Conservation (phyloP, 64 coral and sea anemone genomes). For the Orbicella faveolata region DNA sequence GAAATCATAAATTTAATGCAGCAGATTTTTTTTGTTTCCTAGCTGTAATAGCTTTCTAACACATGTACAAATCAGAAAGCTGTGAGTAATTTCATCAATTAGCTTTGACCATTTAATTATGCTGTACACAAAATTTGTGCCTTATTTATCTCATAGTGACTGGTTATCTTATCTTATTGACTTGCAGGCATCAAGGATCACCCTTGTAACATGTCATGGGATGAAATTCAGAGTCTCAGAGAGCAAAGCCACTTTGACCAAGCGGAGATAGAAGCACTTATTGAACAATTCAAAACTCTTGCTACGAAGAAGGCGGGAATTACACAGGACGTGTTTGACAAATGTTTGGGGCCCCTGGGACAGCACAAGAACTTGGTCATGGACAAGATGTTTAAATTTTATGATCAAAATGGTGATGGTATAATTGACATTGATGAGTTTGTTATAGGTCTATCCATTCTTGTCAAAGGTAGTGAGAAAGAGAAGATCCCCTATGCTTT, state of each 20-base stretch:
- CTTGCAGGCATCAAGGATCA: conserved; percentile 82
- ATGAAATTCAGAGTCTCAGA: conserved; percentile 78
- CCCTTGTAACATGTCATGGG: conserved; percentile 71
- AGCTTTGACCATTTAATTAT: too few relatives aligned
- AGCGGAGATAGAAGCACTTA: conserved; percentile 86
- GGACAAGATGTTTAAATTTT: conserved; percentile 99
- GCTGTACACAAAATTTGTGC: too few relatives aligned
- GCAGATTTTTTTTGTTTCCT: too few relatives aligned
- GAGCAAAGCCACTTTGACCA: conserved; percentile 86
- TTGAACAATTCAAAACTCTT: conserved; percentile 92
- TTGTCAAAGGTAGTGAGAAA: conserved; percentile 95
- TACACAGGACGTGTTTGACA: conserved; percentile 88
- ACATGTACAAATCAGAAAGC: too few relatives aligned
- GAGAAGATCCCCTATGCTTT: conserved; percentile 94
- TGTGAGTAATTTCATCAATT: too few relatives aligned
- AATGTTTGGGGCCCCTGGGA: conserved; percentile 91
- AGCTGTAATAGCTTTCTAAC: too few relatives aligned
- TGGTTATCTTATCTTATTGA: not conserved
- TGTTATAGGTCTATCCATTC: conserved; percentile 79
- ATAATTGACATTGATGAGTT: conserved; percentile 96
- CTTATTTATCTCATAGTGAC: too few relatives aligned
- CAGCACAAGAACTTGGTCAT: conserved; percentile 87
- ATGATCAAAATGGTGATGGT: conserved; percentile 86
- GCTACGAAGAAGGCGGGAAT: conserved; percentile 83
- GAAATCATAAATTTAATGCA: too few relatives aligned